A percentile compares a stretch with the other conserved stretches of the same genome.
These are phyloP conservation scores for Mormyrus iriodes DNA, from an alignment of 2,113 vertebrate genomes.

Conservation along the genomic window DNA sequence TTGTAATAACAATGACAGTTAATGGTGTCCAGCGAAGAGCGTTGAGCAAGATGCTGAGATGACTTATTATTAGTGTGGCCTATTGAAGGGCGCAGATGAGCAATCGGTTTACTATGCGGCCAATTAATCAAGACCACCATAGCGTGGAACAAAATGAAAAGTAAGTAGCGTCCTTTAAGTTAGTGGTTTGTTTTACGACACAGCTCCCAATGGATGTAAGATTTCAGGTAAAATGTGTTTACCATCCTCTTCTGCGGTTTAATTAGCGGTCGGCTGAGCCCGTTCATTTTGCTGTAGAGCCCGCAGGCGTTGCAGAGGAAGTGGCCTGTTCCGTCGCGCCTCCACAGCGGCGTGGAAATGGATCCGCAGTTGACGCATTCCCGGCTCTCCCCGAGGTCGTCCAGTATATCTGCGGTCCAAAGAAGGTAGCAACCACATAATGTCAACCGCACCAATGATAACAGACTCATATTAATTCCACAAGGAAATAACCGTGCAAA, in stretches of 20 bases:
- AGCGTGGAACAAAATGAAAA: background rate
- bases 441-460: background rate
- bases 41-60: background rate
- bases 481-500: background rate
- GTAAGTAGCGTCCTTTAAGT: background rate
- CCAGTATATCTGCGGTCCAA: slow-evolving; percentile 72
- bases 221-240: slow-evolving; percentile 46
- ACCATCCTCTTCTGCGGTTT: slow-evolving; percentile 97
- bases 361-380: slow-evolving; percentile 98
- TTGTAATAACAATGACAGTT: background rate
- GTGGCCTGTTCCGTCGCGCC: slow-evolving; percentile 94
- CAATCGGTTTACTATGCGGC: background rate
- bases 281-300: slow-evolving; percentile 99
- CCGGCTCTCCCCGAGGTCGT: slow-evolving; percentile 86
- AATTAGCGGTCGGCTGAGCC: slow-evolving; percentile 94
- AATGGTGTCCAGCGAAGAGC: background rate
- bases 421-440: background rate
- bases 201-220: slow-evolving; percentile 10
- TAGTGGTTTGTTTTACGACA: background rate
- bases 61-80: background rate
- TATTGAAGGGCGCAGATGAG: background rate
- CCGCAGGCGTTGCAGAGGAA: slow-evolving; percentile 98
- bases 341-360: slow-evolving; percentile 96
- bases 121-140: background rate
- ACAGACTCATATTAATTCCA: background rate